Base-by-base conservation (phyloP, 2,888 invertebrate species). In the Drosophila diplacantha region DNA sequence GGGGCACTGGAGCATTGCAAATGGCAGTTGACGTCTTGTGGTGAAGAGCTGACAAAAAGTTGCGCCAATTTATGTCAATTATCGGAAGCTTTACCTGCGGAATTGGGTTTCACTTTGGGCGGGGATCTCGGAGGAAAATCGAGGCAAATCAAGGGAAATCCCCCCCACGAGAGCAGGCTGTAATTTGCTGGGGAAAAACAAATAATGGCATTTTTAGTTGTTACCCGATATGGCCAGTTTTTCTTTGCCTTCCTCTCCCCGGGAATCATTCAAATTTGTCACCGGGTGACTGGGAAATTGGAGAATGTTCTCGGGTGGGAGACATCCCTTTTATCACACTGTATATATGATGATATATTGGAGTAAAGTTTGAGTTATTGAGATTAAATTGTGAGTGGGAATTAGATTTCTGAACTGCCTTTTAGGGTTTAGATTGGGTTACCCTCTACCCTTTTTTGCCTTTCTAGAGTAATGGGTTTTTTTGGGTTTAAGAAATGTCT, bases 61-160 rank as follows among this genome's bases (percentile, higher is more conserved):
- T 79, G 80, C 77, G 77, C 77, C 78, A 78, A 79, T 79, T 81
- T 78, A 76, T 81, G 82, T 74, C 82, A 78, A 78, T 78, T 81
- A 81, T 81, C 82, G 72, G 81, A 64, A 75, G 76, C 73, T 71
- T 67, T 46, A 61, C 47, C 57, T 35, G 32, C 47, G 44, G 61
- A 52, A 52, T 61, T 62, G 61, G 51, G 32, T 62, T 62, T 52
- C 62, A 26, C 20, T 51, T 14, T 12, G 16, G 18, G 4, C 11
- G 35, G 35, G 32, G 22, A 5, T 18, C 24, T 47, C 9, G 20
- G 7, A 20, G 14, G 38, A 14, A 38, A 38, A 38, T 38, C 44
- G n/a, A 46, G 39, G 29, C 11, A 35, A 32, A 56, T 29, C 38
- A 24, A 22, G 26, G 37, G 34, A 64, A 67, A 52, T 60, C 60